phyloP scores from a whole-genome alignment of 2,113 vertebrate genomes.

The Strix aluco region DNA sequence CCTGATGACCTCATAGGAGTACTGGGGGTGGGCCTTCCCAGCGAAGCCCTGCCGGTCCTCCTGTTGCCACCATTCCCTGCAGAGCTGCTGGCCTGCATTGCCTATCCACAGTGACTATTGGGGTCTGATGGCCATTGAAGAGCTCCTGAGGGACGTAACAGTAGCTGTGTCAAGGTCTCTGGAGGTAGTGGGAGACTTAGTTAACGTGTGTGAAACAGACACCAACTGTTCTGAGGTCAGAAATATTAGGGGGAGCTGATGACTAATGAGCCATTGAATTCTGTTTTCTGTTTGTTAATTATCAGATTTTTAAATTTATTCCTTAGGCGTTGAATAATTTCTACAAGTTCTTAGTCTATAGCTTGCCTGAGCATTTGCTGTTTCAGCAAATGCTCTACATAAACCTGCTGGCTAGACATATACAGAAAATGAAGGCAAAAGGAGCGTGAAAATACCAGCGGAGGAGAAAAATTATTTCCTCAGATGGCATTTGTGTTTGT shows the following conservation, averaged over 20 bases:
- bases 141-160: neutral
- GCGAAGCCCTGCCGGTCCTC: rapidly evolving
- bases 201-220: neutral
- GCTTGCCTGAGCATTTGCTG: neutral
- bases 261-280: neutral
- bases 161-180: neutral
- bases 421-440: neutral
- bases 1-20: neutral
- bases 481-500: neutral
- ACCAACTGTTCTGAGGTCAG: neutral
- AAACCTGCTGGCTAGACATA: neutral
- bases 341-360: neutral
- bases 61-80: rapidly evolving
- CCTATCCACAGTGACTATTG: neutral
- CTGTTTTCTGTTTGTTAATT: slow-evolving; percentile 11
- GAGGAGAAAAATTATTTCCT: neutral
- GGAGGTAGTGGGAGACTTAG: neutral
- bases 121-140: neutral
- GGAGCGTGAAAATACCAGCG: neutral
- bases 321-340: neutral
- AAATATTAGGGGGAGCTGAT: neutral
- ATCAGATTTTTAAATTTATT: slow-evolving; percentile 25
- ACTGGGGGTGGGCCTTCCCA: neutral
- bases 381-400: neutral
- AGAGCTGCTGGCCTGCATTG: neutral